phyloP scores from a whole-genome alignment of 2,888 invertebrate species.

The Auanema freiburgensis region DNA sequence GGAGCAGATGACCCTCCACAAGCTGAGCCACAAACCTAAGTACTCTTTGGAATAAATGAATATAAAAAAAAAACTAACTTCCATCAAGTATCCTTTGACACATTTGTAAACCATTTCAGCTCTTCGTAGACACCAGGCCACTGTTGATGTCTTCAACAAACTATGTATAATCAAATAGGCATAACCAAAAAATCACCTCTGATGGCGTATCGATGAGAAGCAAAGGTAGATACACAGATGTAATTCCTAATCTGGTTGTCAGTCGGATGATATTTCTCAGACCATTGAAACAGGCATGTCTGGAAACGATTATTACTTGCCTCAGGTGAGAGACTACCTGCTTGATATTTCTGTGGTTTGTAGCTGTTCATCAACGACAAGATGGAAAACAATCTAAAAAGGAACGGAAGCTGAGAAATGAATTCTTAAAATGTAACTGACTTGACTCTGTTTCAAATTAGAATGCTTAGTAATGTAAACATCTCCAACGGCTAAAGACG shows the following conservation, averaged over 20 bases:
- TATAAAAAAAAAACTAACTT: slow-evolving; percentile 70
- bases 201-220: slow-evolving; percentile 88
- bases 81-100: slow-evolving; percentile 98
- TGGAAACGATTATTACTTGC: slow-evolving; percentile 69
- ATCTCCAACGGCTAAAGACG: slow-evolving; percentile 65
- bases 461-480: slow-evolving; percentile 64
- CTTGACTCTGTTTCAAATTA: slow-evolving; percentile 56
- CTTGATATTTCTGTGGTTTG: slow-evolving; percentile 78
- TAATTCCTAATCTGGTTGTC: slow-evolving; percentile 91
- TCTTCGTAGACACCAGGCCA: slow-evolving; percentile 90
- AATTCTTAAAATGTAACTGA: slow-evolving; percentile 72
- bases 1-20: slow-evolving; percentile 18
- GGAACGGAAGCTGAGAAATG: slow-evolving; percentile 74
- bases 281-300: slow-evolving; percentile 87
- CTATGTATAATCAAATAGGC: background rate
- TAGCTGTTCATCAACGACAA: slow-evolving; percentile 80
- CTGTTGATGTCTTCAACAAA: slow-evolving; percentile 74
- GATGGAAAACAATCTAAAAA: slow-evolving; percentile 91
- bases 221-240: slow-evolving; percentile 87
- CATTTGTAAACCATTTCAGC: slow-evolving; percentile 98
- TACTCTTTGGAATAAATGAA: too few relatives aligned
- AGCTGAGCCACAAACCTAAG: slow-evolving; percentile 16
- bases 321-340: slow-evolving; percentile 18
- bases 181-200: slow-evolving; percentile 73
- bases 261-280: slow-evolving; percentile 90